Base-by-base conservation (phyloP, 2,113 vertebrate species). In the Tychaedon coryphoeus region DNA sequence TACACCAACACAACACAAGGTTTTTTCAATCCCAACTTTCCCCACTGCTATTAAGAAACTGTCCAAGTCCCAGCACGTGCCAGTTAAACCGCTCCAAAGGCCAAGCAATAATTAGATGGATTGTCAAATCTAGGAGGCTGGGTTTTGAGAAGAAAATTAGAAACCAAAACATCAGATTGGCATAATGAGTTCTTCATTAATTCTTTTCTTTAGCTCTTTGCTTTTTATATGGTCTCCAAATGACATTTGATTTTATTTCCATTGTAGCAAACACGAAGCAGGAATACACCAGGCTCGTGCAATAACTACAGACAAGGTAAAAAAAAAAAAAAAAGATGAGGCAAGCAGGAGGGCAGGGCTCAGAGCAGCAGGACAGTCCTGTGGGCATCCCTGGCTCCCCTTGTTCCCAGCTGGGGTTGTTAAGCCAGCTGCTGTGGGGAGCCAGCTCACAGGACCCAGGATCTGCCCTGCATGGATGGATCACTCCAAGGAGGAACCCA, bases 151-250 rank as follows among this genome's bases (percentile, higher is more conserved):
- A 67, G 80, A 95, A 82, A 89, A 95, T 95, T 81, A 94, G 93
- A 89, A 95, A 81, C 48, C 80, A 93, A 93, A 96, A 90, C 87
- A 95, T 92, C 77, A 87, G 87, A 91, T 85, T 89, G 91, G 90
- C 87, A 91, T 94, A 95, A 97, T 72, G 84, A 90, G 76, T 89
- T 84, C 84, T 89, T 92, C 73, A 76, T 91, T 95, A 95, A 81
- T 72, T 81, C 83, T 87, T 95, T 93, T 95, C 80, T 92, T 83
- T 61, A 53, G 57, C 58, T 85, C 82, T 86, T 74, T 78, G 40
- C 45, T 56, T 69, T 85, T 60, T 61, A 40, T 5, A 43, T 4
- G 40, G 50, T 34, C 64, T 69, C 60, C 74, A 36, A 81, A 69
- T 9, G 42, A 18, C 65, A 38, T 89, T 65, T 82, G 77, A 29